Evolutionary conservation across 1,140 invertebrate species (phyloP).

Genomic region (Tetragonula clypearis): DNA sequence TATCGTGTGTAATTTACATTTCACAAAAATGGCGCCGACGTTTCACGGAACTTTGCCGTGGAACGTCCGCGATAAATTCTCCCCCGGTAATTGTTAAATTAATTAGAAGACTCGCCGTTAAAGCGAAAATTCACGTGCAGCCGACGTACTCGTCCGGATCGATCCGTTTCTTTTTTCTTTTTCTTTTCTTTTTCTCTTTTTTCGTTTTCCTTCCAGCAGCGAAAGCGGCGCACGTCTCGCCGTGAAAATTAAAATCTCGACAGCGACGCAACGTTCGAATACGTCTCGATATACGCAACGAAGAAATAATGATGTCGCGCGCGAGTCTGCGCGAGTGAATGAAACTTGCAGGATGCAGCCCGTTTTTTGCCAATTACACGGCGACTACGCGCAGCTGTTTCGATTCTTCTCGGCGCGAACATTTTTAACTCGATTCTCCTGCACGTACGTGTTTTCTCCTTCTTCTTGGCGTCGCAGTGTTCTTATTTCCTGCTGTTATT

Average conservation of each 20-base stretch:
- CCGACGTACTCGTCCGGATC: not conserved
- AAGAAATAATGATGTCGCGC: slow-evolving; percentile 9
- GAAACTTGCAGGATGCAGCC: not conserved
- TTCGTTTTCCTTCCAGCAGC: not conserved
- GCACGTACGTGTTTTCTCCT: not conserved
- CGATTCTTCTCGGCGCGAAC: not conserved
- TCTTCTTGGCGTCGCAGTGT: not conserved
- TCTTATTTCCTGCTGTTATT: not conserved
- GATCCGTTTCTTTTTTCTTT: not conserved
- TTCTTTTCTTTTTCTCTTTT: not conserved
- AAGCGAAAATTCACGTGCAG: not conserved
- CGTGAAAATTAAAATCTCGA: slow-evolving; percentile 17
- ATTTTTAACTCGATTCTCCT: not conserved
- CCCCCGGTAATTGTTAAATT: slow-evolving; percentile 18
- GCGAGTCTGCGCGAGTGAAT: not conserved
- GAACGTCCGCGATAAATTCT: not conserved
- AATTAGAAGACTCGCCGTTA: not conserved
- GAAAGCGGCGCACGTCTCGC: too few species aligned
- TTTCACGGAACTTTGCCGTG: not conserved
- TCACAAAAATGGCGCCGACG: not conserved
- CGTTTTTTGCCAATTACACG: not conserved
- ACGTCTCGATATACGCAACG: not conserved
- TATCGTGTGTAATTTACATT: not conserved
- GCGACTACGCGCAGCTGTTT: not conserved
- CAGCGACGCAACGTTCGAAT: too few species aligned